phyloP scores from a whole-genome alignment of 2,797 vertebrate species.

The Coregonus suidteri region DNA sequence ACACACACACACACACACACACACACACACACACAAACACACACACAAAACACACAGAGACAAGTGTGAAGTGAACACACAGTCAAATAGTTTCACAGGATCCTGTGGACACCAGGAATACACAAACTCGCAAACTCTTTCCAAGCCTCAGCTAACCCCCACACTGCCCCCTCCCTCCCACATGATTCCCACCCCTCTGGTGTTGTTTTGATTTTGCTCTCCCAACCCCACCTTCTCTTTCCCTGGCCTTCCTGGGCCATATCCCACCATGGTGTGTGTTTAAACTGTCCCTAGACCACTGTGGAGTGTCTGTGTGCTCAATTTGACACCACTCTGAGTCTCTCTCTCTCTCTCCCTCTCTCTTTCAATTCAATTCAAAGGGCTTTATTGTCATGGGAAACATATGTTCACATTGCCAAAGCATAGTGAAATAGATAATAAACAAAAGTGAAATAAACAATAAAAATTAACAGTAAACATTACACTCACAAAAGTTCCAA shows the following conservation, averaged over 20 bases:
- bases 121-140: background rate
- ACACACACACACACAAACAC: constrained; percentile 9
- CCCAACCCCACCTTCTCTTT: background rate
- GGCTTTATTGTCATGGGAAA: too few species aligned
- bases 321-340: too few species aligned
- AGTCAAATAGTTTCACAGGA: constrained; percentile 15
- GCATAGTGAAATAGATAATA: too few species aligned
- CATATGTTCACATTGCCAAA: too few species aligned
- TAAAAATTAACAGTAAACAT: background rate
- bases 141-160: background rate
- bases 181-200: background rate
- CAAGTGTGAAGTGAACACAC: background rate
- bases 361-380: too few species aligned
- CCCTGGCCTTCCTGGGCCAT: background rate
- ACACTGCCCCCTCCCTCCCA: background rate
- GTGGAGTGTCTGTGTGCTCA: constrained; percentile 29
- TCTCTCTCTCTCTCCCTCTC: too few species aligned
- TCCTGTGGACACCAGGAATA: background rate
- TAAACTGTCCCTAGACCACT: constrained; percentile 27
- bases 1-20: constrained; percentile 3
- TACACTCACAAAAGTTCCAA: background rate
- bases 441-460: too few species aligned
- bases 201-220: background rate
- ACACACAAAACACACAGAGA: constrained; percentile 1
- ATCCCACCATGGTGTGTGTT: background rate